Evolutionary conservation across 35 echinoderm and acorn worm species (phyloP).

Genomic region (Lytechinus variegatus): DNA sequence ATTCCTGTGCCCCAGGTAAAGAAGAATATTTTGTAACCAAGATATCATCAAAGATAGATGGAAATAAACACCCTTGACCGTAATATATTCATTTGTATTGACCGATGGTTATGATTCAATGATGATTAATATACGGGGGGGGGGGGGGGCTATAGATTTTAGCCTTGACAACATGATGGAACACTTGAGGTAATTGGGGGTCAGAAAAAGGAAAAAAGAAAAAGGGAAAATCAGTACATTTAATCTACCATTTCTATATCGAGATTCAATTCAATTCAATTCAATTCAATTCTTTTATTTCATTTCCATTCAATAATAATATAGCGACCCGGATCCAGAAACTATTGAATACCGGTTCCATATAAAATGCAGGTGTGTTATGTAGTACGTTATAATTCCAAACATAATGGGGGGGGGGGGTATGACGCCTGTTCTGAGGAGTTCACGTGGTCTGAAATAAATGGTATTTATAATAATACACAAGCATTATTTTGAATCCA

Average conservation of each 20-base stretch:
- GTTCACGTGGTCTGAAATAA: no score
- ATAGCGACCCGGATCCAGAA: not conserved
- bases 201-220: not conserved
- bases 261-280: no score
- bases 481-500: no score
- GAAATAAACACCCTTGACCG: not conserved
- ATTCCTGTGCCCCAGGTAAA: not conserved
- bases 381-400: no score
- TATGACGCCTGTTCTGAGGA: no score
- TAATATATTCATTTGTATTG: not conserved
- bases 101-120: not conserved
- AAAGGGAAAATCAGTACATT: not conserved
- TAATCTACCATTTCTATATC: not conserved
- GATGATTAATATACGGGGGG: not conserved
- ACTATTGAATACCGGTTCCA: no score
- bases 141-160: not conserved
- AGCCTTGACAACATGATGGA: not conserved
- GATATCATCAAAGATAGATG: not conserved
- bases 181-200: not conserved
- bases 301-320: no score
- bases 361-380: no score
- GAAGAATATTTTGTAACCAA: not conserved
- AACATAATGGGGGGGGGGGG: no score
- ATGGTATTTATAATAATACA: no score
- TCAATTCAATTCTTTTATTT: no score